Conservation (phyloP, 2,797 vertebrate genomes). For the Oryzias sinensis region DNA sequence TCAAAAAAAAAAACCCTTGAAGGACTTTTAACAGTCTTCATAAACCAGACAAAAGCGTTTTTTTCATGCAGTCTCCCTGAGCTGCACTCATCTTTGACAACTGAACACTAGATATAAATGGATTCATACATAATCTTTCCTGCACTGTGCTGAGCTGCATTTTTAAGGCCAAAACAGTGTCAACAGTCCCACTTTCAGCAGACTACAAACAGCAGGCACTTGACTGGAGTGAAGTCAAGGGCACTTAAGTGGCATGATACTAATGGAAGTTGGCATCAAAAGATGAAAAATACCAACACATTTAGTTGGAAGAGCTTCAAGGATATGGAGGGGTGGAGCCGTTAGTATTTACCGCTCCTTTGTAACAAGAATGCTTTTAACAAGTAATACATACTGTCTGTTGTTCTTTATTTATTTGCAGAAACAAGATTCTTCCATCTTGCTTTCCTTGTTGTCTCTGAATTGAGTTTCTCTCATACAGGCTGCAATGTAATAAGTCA, state of each 20-base stretch:
- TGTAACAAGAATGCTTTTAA: conserved; percentile 41
- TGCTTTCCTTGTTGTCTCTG: not conserved
- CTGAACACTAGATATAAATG: conserved; percentile 27
- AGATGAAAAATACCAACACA: conserved; percentile 66
- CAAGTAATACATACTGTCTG: conserved; percentile 36
- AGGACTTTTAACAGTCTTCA: conserved; percentile 5
- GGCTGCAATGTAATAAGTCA: too few species aligned
- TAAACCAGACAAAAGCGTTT: conserved; percentile 4
- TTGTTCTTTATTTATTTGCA: conserved; percentile 15
- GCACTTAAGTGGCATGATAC: conserved; percentile 59
- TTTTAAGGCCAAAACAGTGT: conserved; percentile 25
- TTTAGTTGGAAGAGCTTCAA: conserved; percentile 62
- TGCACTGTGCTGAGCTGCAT: conserved; percentile 12
- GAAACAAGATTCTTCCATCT: not conserved
- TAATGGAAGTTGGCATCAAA: conserved; percentile 60
- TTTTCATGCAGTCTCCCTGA: conserved; percentile 6
- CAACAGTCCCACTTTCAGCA: conserved; percentile 33
- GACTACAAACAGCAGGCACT: conserved; percentile 27
- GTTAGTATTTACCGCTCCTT: conserved; percentile 31
- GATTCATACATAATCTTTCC: conserved; percentile 38
- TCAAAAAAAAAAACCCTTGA: conserved; percentile 1
- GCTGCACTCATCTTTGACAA: conserved; percentile 26
- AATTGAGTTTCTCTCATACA: too few species aligned
- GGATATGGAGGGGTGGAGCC: conserved; percentile 55
- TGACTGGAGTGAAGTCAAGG: conserved; percentile 51